Evolutionary conservation across 1,140 invertebrate genomes (phyloP), one percentile per base, ranked within the genome.

Genomic region (Drosophila bocki): DNA sequence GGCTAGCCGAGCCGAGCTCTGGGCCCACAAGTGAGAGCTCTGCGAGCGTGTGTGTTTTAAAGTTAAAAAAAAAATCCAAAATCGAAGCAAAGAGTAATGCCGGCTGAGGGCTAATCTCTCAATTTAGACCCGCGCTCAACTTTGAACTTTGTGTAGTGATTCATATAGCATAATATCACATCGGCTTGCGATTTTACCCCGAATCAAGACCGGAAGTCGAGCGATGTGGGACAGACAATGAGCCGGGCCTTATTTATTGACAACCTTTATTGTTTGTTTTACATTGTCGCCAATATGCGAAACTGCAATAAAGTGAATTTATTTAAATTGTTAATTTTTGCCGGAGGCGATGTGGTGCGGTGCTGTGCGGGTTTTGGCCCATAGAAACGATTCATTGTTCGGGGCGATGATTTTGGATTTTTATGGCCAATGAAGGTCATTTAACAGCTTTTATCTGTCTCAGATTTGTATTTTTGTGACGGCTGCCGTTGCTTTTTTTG

Each of bases 371-470:
- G 70, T 68, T 82, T 82, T 79, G 51, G 57, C 60, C 83, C 80
- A 88, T 83, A 87, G 80, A 84, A 42, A 88, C 85, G 76, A 78
- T 70, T 84, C 77, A 84, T 88, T 88, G 83, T 88, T 87, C 45
- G 68, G 81, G 71, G 61, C 86, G 72, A 79, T 81, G 67, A 70
- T 81, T 90, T 88, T 67, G 72, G 81, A 81, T 81, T 90, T 87
- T 88, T 88, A 88, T 88, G 67, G 78, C 85, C 85, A 90, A 90
- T 88, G 85, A 88, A 88, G 85, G 85, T 81, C 87, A 85, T 79
- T 85, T 88, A 47, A 75, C 70, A 80, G 62, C 78, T 88, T 83
- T 88, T 90, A 85, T 84, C 62, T 84, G 60, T 60, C 70, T 77
- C 69, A 69, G 72, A 53, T 70, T 56, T 60, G 53, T 56, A 56